Conservation (phyloP, 53 echinoderm and acorn worm genomes). For the Patiria pectinifera region DNA sequence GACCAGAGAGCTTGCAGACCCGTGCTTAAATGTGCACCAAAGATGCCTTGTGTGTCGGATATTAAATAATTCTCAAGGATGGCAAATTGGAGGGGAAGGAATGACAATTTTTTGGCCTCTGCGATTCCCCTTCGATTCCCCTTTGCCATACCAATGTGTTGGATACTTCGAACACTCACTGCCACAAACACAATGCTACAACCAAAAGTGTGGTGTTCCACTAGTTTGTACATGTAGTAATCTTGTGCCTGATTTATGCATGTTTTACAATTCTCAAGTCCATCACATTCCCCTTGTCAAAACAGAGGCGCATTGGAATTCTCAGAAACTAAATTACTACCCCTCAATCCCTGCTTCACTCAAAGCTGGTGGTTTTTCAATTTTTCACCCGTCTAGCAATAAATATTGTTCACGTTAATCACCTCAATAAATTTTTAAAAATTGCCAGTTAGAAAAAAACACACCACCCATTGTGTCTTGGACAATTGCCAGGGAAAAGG, state of each 20-base stretch:
- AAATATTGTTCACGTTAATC: slow-evolving; percentile 15
- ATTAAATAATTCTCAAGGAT: no score
- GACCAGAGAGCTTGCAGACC: background rate
- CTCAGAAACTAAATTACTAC: background rate
- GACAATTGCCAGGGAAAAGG: background rate
- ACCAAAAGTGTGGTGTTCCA: no score
- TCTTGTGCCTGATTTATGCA: no score
- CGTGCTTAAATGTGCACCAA: background rate
- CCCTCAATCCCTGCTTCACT: background rate
- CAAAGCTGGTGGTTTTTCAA: background rate
- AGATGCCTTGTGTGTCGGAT: no score
- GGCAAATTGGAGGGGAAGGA: no score
- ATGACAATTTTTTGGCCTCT: no score
- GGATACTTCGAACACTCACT: no score
- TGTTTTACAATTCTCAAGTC: no score
- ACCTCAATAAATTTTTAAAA: slow-evolving; percentile 16
- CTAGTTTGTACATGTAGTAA: no score
- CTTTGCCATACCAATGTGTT: no score
- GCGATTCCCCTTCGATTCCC: no score
- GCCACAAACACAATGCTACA: no score
- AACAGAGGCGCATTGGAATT: background rate
- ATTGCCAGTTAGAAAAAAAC: background rate
- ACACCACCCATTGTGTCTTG: background rate
- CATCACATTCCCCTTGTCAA: background rate
- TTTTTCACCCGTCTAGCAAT: background rate